Conservation (phyloP, 2,888 invertebrate species). For the Oegoconia quadripuncta region DNA sequence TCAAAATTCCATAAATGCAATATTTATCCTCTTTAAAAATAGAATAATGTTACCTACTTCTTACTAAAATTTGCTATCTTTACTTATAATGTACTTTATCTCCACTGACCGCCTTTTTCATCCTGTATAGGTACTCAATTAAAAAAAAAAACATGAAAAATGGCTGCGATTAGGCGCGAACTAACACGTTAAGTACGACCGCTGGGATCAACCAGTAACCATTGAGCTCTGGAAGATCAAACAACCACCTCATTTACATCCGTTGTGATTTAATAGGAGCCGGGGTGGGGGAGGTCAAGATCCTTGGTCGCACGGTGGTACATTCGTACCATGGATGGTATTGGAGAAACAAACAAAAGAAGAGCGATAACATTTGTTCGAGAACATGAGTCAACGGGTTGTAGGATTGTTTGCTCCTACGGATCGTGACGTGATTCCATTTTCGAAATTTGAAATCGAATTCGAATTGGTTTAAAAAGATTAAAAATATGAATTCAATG, state of each 20-base stretch:
- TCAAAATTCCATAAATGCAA: too few relatives aligned
- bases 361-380: conserved; percentile 75
- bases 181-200: conserved; percentile 28
- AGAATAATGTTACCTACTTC: too few relatives aligned
- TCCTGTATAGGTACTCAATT: too few relatives aligned
- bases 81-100: too few relatives aligned
- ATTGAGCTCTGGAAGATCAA: background rate
- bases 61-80: too few relatives aligned
- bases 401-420: conserved; percentile 37
- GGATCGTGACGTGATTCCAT: conserved; percentile 20
- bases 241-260: background rate
- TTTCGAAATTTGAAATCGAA: conserved; percentile 3
- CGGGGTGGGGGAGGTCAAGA: background rate
- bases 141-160: conserved; percentile 11
- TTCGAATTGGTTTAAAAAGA: background rate
- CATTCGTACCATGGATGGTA: conserved; percentile 26
- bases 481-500: background rate
- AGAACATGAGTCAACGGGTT: conserved; percentile 65
- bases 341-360: conserved; percentile 74
- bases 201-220: background rate
- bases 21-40: too few relatives aligned
- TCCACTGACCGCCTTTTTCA: too few relatives aligned
- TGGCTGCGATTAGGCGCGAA: conserved; percentile 26
- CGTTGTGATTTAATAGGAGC: background rate
- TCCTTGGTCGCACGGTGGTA: background rate